Conservation (phyloP, 2,888 invertebrate species). For the Urechis unicinctus region DNA sequence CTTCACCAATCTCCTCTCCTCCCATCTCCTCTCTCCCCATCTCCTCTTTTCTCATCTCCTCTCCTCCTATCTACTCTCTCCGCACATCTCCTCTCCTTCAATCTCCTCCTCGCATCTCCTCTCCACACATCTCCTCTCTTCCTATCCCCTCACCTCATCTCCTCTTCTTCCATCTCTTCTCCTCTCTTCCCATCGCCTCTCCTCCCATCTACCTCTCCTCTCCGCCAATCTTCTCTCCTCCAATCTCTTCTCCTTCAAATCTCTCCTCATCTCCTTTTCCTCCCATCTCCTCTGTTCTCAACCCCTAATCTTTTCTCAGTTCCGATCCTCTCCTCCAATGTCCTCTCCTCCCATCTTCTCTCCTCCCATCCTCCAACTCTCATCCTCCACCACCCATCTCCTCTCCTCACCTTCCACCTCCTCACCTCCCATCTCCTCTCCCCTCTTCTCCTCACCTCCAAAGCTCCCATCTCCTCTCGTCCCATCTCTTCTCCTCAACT, state of each 20-base stretch:
- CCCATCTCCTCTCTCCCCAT: too few relatives aligned
- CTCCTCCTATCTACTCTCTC: neutral
- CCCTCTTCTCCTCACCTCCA: slow-evolving; percentile 5
- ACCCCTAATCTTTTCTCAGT: too few relatives aligned
- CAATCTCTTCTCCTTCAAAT: neutral
- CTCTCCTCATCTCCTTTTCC: slow-evolving; percentile 1
- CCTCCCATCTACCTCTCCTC: neutral
- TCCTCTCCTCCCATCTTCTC: slow-evolving; percentile 1
- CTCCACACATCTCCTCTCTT: neutral
- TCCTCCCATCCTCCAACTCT: neutral
- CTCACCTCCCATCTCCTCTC: neutral
- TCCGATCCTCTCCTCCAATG: neutral
- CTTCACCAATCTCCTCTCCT: too few relatives aligned
- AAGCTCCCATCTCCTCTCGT: slow-evolving; percentile 1
- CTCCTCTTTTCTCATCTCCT: neutral
- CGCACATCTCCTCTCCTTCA: neutral
- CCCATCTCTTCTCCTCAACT: too few relatives aligned
- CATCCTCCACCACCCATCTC: neutral
- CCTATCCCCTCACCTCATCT: neutral
- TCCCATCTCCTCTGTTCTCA: neutral
- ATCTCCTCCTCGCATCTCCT: neutral
- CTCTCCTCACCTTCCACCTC: neutral
- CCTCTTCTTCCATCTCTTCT: neutral
- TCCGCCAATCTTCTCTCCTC: slow-evolving; percentile 1
- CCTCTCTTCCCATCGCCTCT: neutral